Conservation (phyloP, 1,140 invertebrate species). For the Scaptomyza pallida region DNA sequence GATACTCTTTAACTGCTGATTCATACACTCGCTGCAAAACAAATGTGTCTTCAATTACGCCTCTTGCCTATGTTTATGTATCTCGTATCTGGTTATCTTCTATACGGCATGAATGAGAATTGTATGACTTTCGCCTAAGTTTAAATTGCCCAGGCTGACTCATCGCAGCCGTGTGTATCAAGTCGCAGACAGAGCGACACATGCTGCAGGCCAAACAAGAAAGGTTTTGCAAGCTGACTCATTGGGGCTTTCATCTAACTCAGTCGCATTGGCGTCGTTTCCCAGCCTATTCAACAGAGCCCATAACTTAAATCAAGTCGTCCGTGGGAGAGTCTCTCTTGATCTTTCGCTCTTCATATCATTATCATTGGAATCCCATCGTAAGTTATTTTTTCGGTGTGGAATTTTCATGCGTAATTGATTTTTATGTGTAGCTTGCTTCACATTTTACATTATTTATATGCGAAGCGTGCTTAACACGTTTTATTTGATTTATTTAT, state of each 20-base stretch:
- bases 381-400: slow-evolving; percentile 18
- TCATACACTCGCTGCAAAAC: slow-evolving; percentile 9
- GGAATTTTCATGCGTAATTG: slow-evolving; percentile 76
- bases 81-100: slow-evolving; percentile 19
- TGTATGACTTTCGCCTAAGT: slow-evolving; percentile 56
- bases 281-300: slow-evolving; percentile 6
- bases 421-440: slow-evolving; percentile 65
- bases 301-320: slow-evolving; percentile 1
- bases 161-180: slow-evolving; percentile 38
- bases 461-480: slow-evolving; percentile 66
- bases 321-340: slow-evolving; percentile 4
- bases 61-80: slow-evolving; percentile 13
- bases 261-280: slow-evolving; percentile 22
- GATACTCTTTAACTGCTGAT: slow-evolving; percentile 25
- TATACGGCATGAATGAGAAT: slow-evolving; percentile 22
- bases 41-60: slow-evolving; percentile 44
- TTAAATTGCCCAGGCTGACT: slow-evolving; percentile 26
- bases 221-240: slow-evolving; percentile 47
- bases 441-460: slow-evolving; percentile 37
- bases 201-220: not conserved
- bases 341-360: not conserved
- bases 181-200: slow-evolving; percentile 1
- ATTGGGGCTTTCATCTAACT: slow-evolving; percentile 30
- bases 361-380: slow-evolving; percentile 21
- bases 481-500: slow-evolving; percentile 50